Evolutionary conservation across 2,797 vertebrate genomes (phyloP).

Genomic region (Cetoscarus ocellatus): DNA sequence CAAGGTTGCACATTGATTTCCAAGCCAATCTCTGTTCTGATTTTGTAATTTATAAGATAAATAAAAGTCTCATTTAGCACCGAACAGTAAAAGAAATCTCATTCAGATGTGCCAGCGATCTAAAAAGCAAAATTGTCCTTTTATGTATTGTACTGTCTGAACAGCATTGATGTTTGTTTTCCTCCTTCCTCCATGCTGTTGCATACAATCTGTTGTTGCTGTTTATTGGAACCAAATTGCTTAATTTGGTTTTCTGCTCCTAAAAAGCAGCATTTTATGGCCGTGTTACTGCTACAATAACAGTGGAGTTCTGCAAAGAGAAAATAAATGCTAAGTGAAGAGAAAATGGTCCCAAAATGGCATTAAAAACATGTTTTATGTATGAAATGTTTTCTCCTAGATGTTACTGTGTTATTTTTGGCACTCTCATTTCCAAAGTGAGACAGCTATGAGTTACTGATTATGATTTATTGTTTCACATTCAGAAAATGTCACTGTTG

Average conservation of each 20-base stretch:
- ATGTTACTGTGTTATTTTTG: neutral
- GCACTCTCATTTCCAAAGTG: neutral
- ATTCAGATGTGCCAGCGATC: constrained; percentile 7
- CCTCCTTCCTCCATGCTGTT: neutral
- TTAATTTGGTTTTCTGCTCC: constrained; percentile 12
- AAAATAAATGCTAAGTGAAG: neutral
- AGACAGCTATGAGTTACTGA: neutral
- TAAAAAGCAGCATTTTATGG: constrained; percentile 16
- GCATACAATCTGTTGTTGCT: neutral
- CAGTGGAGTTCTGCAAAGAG: neutral
- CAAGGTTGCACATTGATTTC: neutral
- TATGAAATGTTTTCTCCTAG: neutral
- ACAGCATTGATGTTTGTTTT: neutral
- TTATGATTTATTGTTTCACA: constrained; percentile 23
- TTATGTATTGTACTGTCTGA: constrained; percentile 21
- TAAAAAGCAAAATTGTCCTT: constrained; percentile 23
- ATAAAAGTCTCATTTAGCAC: neutral
- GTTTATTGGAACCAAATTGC: constrained; percentile 6
- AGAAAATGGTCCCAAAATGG: neutral
- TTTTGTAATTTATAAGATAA: neutral
- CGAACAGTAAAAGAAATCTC: constrained; percentile 11
- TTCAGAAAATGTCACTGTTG: neutral
- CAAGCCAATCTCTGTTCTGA: neutral
- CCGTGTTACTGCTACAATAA: constrained; percentile 5
- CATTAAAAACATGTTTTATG: constrained; percentile 7